Base-by-base conservation (phyloP, 2,113 vertebrate species). In the Centropristis striata region DNA sequence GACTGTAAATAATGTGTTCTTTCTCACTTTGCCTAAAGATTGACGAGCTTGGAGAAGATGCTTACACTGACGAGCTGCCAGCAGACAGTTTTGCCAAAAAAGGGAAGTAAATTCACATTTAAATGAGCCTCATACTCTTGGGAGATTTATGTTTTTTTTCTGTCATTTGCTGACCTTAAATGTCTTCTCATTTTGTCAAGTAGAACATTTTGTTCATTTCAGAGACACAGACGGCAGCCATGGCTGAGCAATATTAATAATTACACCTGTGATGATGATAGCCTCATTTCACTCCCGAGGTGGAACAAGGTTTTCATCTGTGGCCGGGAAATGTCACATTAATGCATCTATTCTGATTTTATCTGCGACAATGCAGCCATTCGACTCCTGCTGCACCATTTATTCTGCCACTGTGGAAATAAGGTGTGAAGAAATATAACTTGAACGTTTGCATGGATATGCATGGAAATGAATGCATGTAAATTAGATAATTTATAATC, bases 401-500 rank as follows among this genome's bases (percentile, higher is more conserved):
- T 42, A 78, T 67, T 77, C 16, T 72, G 36, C 67, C 25, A 44
- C 21, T 74, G 66, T 75, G 61, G 58, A 41, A 37, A 46, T 32
- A 28, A 16, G 5, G 10, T 14, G 20, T 70, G 8, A 39, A 27
- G 36, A 60, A 27, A 27, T 8, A 37, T 61, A 23, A 27, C 44
- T 57, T 25, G 71, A 59, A 47, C 13, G 15, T 57, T 67, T 71
- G 66, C 51, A 36, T 14, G 59, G 27, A 50, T n/a, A 5, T 41
- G 60, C 5, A 32, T 32, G 32, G 32, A 32, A 32, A 21, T 21
- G 47, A 27, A 73, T 69, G 46, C 87, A 80, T 68, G 50, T 2
- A 84, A 81, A 90, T 84, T 3, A 50, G 59, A 81, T 75, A 44
- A 67, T 85, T 81, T 25, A 75, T 61, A 55, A 63, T 80, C 81